A percentile compares a stretch with the other conserved stretches of the same genome.
These are phyloP conservation scores for Aleiodes alternator DNA, from an alignment of 2,888 invertebrate genomes.

Conservation along the genomic window DNA sequence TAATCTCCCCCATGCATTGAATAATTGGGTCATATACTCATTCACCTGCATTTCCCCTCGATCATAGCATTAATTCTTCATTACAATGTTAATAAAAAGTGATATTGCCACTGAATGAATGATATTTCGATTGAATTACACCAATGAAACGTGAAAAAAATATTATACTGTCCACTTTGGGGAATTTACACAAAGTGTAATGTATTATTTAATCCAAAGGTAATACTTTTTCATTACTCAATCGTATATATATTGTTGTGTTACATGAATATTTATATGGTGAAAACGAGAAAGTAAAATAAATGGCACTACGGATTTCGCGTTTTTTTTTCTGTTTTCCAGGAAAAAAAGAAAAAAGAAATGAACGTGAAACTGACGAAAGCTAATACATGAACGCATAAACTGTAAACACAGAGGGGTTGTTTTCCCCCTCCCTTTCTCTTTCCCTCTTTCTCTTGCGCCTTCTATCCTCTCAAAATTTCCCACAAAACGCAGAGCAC, in stretches of 20 bases:
- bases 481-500: slow-evolving; percentile 35
- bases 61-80: too few relatives aligned
- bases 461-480: slow-evolving; percentile 4
- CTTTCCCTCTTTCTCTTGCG: background rate
- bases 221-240: slow-evolving; percentile 32
- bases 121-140: slow-evolving; percentile 11
- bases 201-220: background rate
- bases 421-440: background rate
- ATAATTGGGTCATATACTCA: too few relatives aligned
- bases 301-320: slow-evolving; percentile 6
- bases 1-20: too few relatives aligned
- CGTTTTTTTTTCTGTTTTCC: background rate
- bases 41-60: too few relatives aligned
- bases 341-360: slow-evolving; percentile 1
- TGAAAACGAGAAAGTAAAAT: slow-evolving; percentile 10
- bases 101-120: background rate
- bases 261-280: slow-evolving; percentile 12
- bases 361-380: slow-evolving; percentile 33
- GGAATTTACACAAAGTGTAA: background rate
- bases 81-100: too few relatives aligned
- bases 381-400: slow-evolving; percentile 41
- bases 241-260: slow-evolving; percentile 31
- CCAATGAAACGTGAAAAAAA: background rate
- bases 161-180: background rate
- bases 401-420: slow-evolving; percentile 36